Evolutionary conservation across 2,797 vertebrate genomes (phyloP).

Genomic region (Tauraco hartlaubi): DNA sequence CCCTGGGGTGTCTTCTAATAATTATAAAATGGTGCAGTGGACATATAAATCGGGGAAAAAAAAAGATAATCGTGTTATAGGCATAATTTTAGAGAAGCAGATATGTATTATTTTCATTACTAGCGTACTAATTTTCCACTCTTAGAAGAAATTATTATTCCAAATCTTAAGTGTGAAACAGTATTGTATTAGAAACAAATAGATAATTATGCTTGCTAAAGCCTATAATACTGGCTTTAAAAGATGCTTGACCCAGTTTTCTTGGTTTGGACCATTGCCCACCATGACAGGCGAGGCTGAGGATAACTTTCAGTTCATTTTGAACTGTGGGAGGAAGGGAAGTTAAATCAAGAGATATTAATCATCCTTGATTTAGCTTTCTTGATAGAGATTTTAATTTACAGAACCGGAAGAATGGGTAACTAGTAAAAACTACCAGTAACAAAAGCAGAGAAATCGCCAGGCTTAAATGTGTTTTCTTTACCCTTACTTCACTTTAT

Average conservation of each 20-base stretch:
- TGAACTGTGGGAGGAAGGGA: slow-evolving; percentile 19
- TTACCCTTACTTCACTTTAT: not conserved
- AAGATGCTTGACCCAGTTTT: slow-evolving; percentile 65
- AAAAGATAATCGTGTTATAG: not conserved
- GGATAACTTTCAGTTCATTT: slow-evolving; percentile 47
- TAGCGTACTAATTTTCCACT: not conserved
- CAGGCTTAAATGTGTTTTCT: not conserved
- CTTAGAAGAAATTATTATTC: not conserved
- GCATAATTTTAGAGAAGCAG: not conserved
- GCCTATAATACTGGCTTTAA: slow-evolving; percentile 7
- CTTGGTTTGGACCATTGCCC: slow-evolving; percentile 48
- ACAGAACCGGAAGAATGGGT: not conserved
- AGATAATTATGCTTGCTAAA: not conserved
- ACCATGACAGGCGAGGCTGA: slow-evolving; percentile 14
- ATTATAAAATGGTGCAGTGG: slow-evolving; percentile 66
- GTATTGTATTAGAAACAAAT: slow-evolving; percentile 3
- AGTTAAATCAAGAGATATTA: slow-evolving; percentile 27
- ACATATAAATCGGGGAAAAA: slow-evolving; percentile 16
- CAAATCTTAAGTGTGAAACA: not conserved
- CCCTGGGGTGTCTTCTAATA: slow-evolving; percentile 64
- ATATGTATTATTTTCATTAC: slow-evolving; percentile 19
- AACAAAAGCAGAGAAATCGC: not conserved
- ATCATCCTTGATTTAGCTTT: slow-evolving; percentile 33
- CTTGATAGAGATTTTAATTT: slow-evolving; percentile 31
- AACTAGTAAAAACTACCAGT: not conserved